Evolutionary conservation across 2,888 invertebrate species (phyloP).

Genomic region (Axea sp.): DNA sequence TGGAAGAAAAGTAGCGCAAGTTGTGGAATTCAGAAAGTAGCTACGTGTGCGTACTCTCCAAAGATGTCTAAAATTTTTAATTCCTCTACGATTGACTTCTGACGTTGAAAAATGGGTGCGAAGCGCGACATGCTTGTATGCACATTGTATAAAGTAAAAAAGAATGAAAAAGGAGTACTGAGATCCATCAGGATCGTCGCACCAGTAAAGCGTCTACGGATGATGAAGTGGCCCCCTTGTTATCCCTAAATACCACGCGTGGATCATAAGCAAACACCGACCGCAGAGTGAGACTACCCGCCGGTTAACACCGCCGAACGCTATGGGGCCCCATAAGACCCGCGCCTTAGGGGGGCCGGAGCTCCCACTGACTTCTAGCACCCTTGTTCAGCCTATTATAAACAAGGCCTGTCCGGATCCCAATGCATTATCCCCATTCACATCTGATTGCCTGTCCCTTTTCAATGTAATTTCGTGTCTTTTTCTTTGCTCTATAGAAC

Average conservation of each 20-base stretch:
- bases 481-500: slow-evolving; percentile 34
- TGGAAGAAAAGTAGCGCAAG: no score
- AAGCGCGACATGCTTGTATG: slow-evolving; percentile 35
- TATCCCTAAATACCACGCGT: slow-evolving; percentile 78
- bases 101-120: slow-evolving; percentile 50
- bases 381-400: slow-evolving; percentile 79
- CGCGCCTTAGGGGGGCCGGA: slow-evolving; percentile 76
- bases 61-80: slow-evolving; percentile 12
- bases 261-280: slow-evolving; percentile 77
- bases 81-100: slow-evolving; percentile 40
- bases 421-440: slow-evolving; percentile 74
- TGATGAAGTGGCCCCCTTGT: slow-evolving; percentile 78
- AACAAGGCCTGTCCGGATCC: slow-evolving; percentile 76
- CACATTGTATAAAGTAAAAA: slow-evolving; percentile 42
- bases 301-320: slow-evolving; percentile 73
- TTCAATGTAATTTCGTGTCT: slow-evolving; percentile 45
- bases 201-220: slow-evolving; percentile 64
- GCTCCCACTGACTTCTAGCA: slow-evolving; percentile 78
- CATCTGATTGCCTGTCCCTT: slow-evolving; percentile 58
- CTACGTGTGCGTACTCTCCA: slow-evolving; percentile 30
- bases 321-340: slow-evolving; percentile 72
- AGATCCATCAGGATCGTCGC: slow-evolving; percentile 68
- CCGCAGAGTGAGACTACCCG: slow-evolving; percentile 73
- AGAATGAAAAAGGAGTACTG: slow-evolving; percentile 49
- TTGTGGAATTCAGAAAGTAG: no score